These are phyloP conservation scores for Pseudococcus longispinus DNA, from an alignment of 2,888 invertebrate species.

Conservation along the genomic window DNA sequence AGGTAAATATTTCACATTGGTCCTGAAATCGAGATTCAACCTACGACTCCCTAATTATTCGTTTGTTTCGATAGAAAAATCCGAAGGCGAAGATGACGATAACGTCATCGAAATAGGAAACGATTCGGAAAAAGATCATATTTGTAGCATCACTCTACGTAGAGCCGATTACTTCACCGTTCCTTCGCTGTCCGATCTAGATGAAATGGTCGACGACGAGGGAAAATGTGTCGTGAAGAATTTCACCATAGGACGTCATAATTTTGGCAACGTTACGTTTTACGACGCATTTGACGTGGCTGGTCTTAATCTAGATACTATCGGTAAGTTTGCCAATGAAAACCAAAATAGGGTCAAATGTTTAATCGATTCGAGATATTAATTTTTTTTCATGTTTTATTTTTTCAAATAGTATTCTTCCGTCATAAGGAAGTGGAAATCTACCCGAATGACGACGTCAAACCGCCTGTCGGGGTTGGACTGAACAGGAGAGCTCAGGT, in stretches of 20 bases:
- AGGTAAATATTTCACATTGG: neutral
- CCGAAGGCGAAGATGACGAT: conserved; percentile 26
- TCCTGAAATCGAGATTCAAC: neutral
- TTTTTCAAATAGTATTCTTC: conserved; percentile 75
- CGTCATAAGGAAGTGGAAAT: conserved; percentile 93
- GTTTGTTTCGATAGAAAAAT: neutral
- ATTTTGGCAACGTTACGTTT: conserved; percentile 90
- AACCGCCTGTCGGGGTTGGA: conserved; percentile 86
- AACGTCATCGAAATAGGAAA: neutral
- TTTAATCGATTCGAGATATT: neutral
- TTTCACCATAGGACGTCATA: conserved; percentile 85
- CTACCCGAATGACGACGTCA: conserved; percentile 88
- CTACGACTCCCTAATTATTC: neutral
- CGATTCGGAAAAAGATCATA: conserved; percentile 36
- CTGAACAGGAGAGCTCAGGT: conserved; percentile 90
- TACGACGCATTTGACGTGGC: conserved; percentile 84
- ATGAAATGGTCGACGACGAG: conserved; percentile 74
- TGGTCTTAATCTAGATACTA: conserved; percentile 83
- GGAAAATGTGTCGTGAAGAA: conserved; percentile 84
- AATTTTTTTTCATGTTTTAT: neutral
- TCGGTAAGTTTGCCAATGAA: conserved; percentile 67
- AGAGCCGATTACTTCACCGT: conserved; percentile 90
- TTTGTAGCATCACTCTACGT: conserved; percentile 64
- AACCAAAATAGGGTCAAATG: neutral
- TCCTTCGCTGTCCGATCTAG: conserved; percentile 82